Conservation (phyloP, 2,113 vertebrate genomes). For the Crotophaga sulcirostris region DNA sequence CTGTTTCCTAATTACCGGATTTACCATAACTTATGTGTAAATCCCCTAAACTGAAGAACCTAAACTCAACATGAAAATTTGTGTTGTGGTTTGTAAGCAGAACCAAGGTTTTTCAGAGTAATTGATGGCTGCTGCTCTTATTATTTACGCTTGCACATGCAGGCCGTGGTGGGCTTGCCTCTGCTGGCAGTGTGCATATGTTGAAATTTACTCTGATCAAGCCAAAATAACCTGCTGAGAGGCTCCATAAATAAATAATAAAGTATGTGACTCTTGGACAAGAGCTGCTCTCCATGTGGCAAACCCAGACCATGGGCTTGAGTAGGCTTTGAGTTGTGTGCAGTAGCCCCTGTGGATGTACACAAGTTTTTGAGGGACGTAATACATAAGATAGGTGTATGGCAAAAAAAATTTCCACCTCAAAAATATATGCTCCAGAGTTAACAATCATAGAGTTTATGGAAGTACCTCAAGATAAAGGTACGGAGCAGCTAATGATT, state of each 20-base stretch:
- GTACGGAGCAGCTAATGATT: neutral
- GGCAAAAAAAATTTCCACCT: neutral
- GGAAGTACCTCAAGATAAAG: neutral
- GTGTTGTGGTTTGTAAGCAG: neutral
- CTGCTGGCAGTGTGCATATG: neutral
- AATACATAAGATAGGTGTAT: neutral
- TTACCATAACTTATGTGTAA: neutral
- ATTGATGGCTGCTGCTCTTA: neutral
- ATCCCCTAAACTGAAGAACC: neutral
- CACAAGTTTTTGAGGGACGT: neutral
- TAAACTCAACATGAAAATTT: neutral
- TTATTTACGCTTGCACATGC: neutral
- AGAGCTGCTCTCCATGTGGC: neutral
- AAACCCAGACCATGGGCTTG: neutral
- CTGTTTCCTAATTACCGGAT: neutral
- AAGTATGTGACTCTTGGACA: conserved; percentile 12
- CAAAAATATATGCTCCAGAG: neutral
- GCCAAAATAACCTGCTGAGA: conserved; percentile 15
- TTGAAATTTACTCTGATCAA: conserved; percentile 16
- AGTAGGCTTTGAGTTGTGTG: neutral
- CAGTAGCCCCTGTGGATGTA: neutral
- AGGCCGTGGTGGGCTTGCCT: neutral
- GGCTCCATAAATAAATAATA: conserved; percentile 16
- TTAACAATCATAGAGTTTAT: neutral
- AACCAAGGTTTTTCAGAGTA: neutral